phyloP scores from a whole-genome alignment of 2,797 vertebrate species.

The Microctenopoma lineatum region DNA sequence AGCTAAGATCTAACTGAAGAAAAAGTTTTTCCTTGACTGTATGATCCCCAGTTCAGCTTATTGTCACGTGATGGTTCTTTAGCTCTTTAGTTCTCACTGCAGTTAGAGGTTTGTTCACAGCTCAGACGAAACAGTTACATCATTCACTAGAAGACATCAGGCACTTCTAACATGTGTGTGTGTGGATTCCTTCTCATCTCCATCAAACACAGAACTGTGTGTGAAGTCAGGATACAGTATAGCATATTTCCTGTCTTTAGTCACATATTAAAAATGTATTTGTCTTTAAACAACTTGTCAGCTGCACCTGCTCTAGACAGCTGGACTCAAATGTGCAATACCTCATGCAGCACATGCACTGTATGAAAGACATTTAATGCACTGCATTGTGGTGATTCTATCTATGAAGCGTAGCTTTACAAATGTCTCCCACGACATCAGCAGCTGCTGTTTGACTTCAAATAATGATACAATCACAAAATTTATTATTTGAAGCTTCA shows the following conservation, averaged over 20 bases:
- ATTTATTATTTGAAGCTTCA: slow-evolving; percentile 28
- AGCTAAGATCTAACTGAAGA: neutral
- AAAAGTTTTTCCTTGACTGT: neutral
- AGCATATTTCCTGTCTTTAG: neutral
- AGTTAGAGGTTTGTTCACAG: neutral
- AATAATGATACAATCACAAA: neutral
- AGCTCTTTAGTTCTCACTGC: slow-evolving; percentile 8
- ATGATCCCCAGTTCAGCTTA: neutral
- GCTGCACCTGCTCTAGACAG: neutral
- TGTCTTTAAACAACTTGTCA: neutral
- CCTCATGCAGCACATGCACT: neutral
- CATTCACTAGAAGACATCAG: slow-evolving; percentile 2
- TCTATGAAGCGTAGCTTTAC: neutral
- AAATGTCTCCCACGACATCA: slow-evolving; percentile 8
- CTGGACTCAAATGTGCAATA: neutral
- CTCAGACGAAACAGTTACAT: neutral
- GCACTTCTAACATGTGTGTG: slow-evolving; percentile 3
- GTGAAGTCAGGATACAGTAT: neutral
- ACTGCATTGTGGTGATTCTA: neutral
- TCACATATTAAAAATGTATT: neutral
- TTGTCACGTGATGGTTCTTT: neutral
- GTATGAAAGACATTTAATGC: neutral
- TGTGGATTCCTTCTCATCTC: slow-evolving; percentile 10
- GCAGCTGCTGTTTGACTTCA: slow-evolving; percentile 8
- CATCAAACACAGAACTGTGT: slow-evolving; percentile 1